Evolutionary conservation across 2,113 vertebrate species (phyloP), one percentile per base, ranked within the genome.

Genomic region (Rhipidura dahli): DNA sequence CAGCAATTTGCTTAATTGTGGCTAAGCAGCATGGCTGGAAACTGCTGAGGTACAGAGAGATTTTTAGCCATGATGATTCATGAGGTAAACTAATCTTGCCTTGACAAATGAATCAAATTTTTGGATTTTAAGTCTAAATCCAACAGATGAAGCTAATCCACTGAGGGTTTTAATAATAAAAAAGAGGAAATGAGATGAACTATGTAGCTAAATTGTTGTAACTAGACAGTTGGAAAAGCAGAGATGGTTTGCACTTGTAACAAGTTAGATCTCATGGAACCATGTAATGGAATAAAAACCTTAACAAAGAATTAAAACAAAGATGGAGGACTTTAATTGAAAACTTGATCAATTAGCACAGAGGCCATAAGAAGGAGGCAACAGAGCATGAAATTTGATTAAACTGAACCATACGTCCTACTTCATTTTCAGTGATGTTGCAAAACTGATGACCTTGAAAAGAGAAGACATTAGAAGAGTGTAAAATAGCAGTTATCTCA

Each of bases 311-410:
- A 98, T 97, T 98, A 97, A 98, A 98, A 98, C 97, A 98, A 98
- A 98, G 97, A 98, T 97, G 95, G 97, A 97, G 68, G 93, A 95
- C 95, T 97, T 98, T 98, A 98, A 98, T 98, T 98, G 98, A 98
- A 98, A 98, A 98, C 96, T 97, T 97, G 97, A 98, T 98, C 98
- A 98, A 98, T 98, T 98, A 98, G 96, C 97, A 97, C 95, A 97
- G 94, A 98, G 95, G 93, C 97, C 96, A 97, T 97, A 98, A 98
- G 95, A 98, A 94, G 83, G 82, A 98, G 72, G 97, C 97, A 98
- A 89, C 73, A 93, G 97, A 98, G 98, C 97, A 95, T 98, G 94
- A 98, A 98, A 98, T 98, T 90, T 98, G 98, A 98, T 98, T 98
- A 98, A 98, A 97, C 84, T 96, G 95, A 98, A 97, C 96, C 97